Base-by-base conservation (phyloP, 2,797 vertebrate species). In the Hypotaenidia okinawae region DNA sequence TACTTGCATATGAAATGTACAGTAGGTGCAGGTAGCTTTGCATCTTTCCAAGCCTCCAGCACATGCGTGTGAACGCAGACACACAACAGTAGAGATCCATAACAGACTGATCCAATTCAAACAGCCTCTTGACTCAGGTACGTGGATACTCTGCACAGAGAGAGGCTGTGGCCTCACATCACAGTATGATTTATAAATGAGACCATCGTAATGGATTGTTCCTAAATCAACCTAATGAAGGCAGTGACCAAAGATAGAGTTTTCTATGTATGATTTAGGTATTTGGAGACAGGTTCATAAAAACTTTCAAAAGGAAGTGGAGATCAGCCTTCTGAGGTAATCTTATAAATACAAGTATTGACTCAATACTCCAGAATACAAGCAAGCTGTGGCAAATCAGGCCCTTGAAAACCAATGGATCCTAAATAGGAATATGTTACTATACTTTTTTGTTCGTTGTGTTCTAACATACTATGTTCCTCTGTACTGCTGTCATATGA, bases 71-170 rank as follows among this genome's bases (percentile, higher is more conserved):
- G 28, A 77, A 52, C 3, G 16, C 41, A 67, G 52, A 30, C 3
- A 27, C 10, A 28, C 10, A 70, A 13, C 0, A 1, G 17, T 2
- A 43, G 23, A 43, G 3, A 33, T 1, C 16, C 19, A n/a, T 10
- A 51, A 39, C 10, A 75, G 16, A 45, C 16, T 0, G 1, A 66
- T 45, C 43, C 18, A 18, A 21, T 28, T 73, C 13, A 25, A 55
- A 52, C 5, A 57, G 58, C 35, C 52, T 74, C 39, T 43, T 30
- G 18, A 28, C 72, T 70, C 43, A 32, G 11, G 8, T 25, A 27
- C 2, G 5, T 17, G n/a, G 47, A 7, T 39, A n/a, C 8, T 39
- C 10, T 5, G 10, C 30, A 57, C 30, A 70, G 52, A 24, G 30
- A n/a, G 35, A 69, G 59, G 24, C 43, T 87, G 61, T 5, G 62